Evolutionary conservation across 23 tunicate genomes (phyloP).

Genomic region (Diplosoma virens): DNA sequence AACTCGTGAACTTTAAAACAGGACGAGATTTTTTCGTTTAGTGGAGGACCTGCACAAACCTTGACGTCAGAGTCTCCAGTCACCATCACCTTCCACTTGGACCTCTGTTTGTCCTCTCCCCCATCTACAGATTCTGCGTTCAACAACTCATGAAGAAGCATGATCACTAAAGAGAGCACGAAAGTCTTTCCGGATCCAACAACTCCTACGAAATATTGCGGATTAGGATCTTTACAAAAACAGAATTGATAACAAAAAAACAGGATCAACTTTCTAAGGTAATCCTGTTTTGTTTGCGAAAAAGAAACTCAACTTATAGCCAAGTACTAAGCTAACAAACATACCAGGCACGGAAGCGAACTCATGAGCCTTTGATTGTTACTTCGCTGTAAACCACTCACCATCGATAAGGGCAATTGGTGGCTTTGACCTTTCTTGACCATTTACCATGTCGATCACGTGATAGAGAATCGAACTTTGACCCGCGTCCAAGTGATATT

Average conservation of each 20-base stretch:
- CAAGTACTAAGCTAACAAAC: no score
- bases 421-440: constrained; percentile 1
- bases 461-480: neutral
- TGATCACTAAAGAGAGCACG: constrained; percentile 17
- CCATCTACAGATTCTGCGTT: constrained; percentile 3
- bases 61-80: constrained; percentile 2
- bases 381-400: no score
- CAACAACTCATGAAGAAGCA: constrained; percentile 19
- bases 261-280: no score
- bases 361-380: no score
- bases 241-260: no score
- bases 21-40: no score
- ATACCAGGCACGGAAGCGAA: no score
- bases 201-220: constrained; percentile 16
- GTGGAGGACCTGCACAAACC: constrained; percentile 4
- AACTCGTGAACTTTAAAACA: no score
- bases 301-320: no score
- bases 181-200: constrained; percentile 41
- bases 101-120: neutral
- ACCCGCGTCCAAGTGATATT: constrained; percentile 3
- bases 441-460: constrained; percentile 9
- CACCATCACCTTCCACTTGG: constrained; percentile 39
- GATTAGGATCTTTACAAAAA: no score
- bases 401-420: constrained; percentile 31
- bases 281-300: no score